Evolutionary conservation across 2,888 invertebrate species (phyloP).

Genomic region (Drosophila borealis): DNA sequence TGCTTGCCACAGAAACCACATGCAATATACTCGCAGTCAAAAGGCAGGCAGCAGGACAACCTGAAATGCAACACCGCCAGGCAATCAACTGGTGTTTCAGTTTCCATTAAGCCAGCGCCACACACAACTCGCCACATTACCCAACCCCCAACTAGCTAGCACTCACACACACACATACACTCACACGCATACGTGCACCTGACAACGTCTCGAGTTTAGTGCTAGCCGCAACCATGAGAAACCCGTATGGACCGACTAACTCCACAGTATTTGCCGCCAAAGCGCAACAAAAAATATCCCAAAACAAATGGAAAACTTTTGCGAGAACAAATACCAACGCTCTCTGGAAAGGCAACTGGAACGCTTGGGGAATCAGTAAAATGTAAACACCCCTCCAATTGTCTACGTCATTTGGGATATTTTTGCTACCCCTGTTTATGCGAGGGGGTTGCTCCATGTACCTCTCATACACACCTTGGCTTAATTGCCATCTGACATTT

Average conservation of each 20-base stretch:
- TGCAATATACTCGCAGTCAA: conserved; percentile 60
- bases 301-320: conserved; percentile 58
- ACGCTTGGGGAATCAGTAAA: conserved; percentile 6
- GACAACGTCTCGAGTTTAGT: conserved; percentile 53
- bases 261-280: conserved; percentile 52
- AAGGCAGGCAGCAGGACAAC: conserved; percentile 33
- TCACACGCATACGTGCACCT: conserved; percentile 23
- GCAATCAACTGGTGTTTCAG: conserved; percentile 83
- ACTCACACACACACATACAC: conserved; percentile 10
- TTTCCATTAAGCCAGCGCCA: conserved; percentile 63
- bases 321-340: conserved; percentile 9
- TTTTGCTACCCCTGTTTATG: conserved; percentile 27
- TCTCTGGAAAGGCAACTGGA: conserved; percentile 38
- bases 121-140: conserved; percentile 15
- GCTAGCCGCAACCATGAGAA: conserved; percentile 27
- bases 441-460: conserved; percentile 1
- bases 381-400: conserved; percentile 40
- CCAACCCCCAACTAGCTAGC: conserved; percentile 2
- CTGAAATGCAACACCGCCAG: conserved; percentile 56
- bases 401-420: conserved; percentile 58
- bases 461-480: conserved; percentile 45
- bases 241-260: conserved; percentile 1
- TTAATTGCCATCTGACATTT: conserved; percentile 72
- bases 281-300: conserved; percentile 60
- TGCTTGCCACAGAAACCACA: conserved; percentile 63